Conservation (phyloP, 2,113 vertebrate species). For the Periophthalmus modestus region DNA sequence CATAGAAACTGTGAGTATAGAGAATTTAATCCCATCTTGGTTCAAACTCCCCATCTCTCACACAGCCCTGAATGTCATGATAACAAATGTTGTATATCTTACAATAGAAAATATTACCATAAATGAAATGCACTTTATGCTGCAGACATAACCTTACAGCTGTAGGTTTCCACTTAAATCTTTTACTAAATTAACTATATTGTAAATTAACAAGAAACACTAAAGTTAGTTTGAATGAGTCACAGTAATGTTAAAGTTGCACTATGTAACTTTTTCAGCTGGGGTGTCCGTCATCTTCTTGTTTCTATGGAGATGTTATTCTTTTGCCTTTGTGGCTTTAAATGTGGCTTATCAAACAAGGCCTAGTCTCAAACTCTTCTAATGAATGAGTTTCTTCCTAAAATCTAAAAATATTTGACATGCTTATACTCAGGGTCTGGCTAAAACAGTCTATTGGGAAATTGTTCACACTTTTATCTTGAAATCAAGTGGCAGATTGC, state of each 20-base stretch:
- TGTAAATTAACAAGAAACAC: no score
- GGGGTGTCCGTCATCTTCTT: no score
- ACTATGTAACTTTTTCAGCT: no score
- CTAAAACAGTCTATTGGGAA: slow-evolving; percentile 23
- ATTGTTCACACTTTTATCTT: slow-evolving; percentile 27
- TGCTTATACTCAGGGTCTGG: slow-evolving; percentile 17
- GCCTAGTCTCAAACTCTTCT: not conserved
- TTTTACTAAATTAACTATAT: no score
- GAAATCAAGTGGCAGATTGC: slow-evolving; percentile 62
- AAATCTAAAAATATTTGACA: not conserved
- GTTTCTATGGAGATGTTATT: no score
- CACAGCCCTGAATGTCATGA: not conserved
- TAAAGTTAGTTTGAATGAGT: no score
- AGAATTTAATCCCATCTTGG: not conserved
- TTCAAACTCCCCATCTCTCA: not conserved
- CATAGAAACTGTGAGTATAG: slow-evolving; percentile 17
- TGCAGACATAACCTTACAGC: no score
- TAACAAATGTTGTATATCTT: not conserved
- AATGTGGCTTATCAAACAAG: no score
- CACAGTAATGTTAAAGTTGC: no score
- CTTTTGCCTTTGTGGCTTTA: no score
- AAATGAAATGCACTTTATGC: not conserved
- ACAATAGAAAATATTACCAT: not conserved
- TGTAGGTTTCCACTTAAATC: no score
- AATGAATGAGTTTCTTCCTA: not conserved